phyloP scores from a whole-genome alignment of 2,797 vertebrate species.

The Lepilemur septentrionalis region DNA sequence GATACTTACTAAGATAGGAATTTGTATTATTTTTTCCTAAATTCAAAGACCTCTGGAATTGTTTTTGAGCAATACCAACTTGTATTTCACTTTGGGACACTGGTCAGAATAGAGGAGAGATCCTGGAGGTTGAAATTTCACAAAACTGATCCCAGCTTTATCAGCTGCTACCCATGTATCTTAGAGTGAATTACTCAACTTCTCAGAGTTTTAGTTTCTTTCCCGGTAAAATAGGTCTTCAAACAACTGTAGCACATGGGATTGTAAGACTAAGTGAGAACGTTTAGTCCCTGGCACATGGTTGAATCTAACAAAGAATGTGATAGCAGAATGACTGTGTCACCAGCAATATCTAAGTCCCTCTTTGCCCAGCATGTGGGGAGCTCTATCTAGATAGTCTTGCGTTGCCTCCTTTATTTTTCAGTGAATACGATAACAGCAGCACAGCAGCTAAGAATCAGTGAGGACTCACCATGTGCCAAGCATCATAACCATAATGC shows the following conservation, averaged over 20 bases:
- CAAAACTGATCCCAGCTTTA: background rate
- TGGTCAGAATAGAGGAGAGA: background rate
- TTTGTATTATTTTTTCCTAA: background rate
- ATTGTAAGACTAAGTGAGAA: background rate
- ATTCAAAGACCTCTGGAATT: background rate
- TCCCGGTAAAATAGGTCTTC: background rate
- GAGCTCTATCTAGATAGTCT: background rate
- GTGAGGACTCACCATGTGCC: background rate
- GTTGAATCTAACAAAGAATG: background rate
- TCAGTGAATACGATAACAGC: background rate
- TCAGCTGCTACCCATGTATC: background rate
- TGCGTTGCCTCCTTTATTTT: background rate
- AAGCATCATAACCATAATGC: background rate
- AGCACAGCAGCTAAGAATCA: background rate
- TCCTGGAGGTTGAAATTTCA: background rate
- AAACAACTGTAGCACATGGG: background rate
- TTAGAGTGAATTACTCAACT: background rate
- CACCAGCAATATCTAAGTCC: background rate
- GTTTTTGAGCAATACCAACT: background rate
- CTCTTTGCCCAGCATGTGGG: background rate
- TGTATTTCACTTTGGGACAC: background rate
- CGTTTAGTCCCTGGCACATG: background rate
- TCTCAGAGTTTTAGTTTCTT: background rate
- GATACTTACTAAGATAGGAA: background rate
- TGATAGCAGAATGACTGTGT: background rate